A percentile compares a stretch with the other conserved stretches of the same genome.
These are phyloP conservation scores for Pelecanoides urinatrix DNA, from an alignment of 2,113 vertebrate genomes.

Conservation along the genomic window DNA sequence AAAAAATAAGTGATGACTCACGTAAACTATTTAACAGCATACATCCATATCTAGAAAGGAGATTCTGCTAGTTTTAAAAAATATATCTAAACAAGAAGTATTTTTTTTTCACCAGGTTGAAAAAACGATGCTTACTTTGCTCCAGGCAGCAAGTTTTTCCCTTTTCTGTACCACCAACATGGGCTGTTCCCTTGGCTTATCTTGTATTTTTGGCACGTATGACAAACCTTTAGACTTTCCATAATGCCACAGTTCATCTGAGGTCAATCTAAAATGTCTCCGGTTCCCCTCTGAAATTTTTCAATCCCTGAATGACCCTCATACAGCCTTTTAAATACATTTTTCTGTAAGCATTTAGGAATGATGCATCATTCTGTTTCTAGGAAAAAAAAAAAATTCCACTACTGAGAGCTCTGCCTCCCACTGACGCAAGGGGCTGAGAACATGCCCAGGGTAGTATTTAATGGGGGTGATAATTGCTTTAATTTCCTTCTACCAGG, in stretches of 20 bases:
- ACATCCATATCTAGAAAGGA: neutral
- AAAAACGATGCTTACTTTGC: neutral
- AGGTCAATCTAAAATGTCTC: neutral
- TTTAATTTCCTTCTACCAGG: neutral
- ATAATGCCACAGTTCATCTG: neutral
- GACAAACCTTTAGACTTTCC: neutral
- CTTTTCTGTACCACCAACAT: neutral
- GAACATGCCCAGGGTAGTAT: neutral
- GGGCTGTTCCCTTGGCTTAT: neutral
- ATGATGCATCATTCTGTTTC: neutral
- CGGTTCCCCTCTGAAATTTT: neutral
- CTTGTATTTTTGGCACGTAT: neutral
- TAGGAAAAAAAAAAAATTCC: neutral
- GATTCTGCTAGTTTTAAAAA: neutral
- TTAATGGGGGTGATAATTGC: neutral
- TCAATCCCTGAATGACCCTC: neutral
- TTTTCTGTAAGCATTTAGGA: neutral
- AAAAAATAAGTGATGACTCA: neutral
- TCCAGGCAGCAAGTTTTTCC: neutral
- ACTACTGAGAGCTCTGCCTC: neutral
- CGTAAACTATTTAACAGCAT: neutral
- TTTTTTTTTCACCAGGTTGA: neutral
- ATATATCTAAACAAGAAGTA: neutral
- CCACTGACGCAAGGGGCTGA: neutral
- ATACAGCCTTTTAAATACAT: neutral